Percentiles rank a stretch among this genome's conserved stretches.
Conservation (phyloP, 2,797 vertebrate species). For the Delichon dasypus region DNA sequence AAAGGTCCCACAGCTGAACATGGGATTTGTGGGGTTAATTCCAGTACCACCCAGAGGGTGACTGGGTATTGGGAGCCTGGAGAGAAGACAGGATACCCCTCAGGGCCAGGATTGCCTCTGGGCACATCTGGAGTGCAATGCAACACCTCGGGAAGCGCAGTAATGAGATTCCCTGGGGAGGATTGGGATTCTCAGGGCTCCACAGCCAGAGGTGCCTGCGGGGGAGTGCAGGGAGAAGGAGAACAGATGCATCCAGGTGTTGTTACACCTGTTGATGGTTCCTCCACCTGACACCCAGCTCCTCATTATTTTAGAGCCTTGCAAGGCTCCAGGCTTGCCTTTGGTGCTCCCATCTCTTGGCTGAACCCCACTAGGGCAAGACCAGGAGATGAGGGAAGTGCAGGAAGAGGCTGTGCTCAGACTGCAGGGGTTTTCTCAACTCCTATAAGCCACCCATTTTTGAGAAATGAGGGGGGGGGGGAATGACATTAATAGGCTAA, state of each 20-base stretch:
- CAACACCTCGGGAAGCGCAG: background rate
- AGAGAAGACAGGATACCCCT: background rate
- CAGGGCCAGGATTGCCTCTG: background rate
- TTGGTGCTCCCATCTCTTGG: background rate
- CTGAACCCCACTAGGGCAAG: background rate
- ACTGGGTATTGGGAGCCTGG: background rate
- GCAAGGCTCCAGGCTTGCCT: background rate
- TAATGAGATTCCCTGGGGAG: background rate
- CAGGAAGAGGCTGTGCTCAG: background rate
- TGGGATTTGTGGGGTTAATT: background rate
- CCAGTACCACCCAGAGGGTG: background rate
- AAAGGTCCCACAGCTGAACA: background rate
- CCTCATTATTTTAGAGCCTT: background rate
- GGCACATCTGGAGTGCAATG: background rate
- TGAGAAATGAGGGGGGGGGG: background rate
- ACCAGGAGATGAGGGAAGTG: background rate
- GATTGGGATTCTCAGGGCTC: background rate
- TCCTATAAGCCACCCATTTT: background rate
- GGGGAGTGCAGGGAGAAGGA: background rate
- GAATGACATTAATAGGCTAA: constrained; percentile 35
- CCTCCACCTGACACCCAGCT: background rate
- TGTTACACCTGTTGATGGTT: background rate
- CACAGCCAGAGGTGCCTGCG: background rate
- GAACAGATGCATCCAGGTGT: background rate
- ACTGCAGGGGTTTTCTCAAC: background rate